Evolutionary conservation across 2,113 vertebrate genomes (phyloP).

Genomic region (Heteronetta atricapilla): DNA sequence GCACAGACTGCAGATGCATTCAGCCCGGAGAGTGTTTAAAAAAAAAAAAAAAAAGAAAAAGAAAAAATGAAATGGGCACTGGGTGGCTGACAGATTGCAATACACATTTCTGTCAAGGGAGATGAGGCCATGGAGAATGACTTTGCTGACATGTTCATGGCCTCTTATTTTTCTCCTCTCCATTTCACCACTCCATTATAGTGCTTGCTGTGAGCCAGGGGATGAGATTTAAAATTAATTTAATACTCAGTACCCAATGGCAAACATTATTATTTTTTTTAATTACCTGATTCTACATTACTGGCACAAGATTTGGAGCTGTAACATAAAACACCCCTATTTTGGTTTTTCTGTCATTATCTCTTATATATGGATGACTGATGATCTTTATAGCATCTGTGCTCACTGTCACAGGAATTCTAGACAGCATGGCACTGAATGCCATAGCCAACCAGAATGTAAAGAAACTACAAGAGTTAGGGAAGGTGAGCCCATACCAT

Average conservation of each 20-base stretch:
- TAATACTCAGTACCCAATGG: neutral
- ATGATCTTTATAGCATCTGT: conserved; percentile 48
- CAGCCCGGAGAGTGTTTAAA: neutral
- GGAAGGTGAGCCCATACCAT: conserved; percentile 8
- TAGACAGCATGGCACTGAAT: conserved; percentile 28
- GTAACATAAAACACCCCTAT: conserved; percentile 37
- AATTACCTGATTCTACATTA: conserved; percentile 37
- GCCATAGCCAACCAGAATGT: conserved; percentile 51
- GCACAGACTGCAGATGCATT: neutral
- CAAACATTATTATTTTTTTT: neutral
- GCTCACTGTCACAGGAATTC: conserved; percentile 45
- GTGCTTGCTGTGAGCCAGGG: neutral
- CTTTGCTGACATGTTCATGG: conserved; percentile 27
- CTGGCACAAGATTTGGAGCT: conserved; percentile 39
- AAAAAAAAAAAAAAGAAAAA: neutral
- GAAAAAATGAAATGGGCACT: neutral
- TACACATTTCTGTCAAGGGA: conserved; percentile 29
- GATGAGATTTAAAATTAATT: conserved; percentile 24
- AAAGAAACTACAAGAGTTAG: conserved; percentile 33
- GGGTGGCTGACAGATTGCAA: conserved; percentile 21
- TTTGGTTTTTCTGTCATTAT: conserved; percentile 54
- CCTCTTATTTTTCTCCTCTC: conserved; percentile 33
- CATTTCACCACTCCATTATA: neutral
- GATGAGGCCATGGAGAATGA: conserved; percentile 9
- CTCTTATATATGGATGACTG: conserved; percentile 27